A percentile compares a stretch with the other conserved stretches of the same genome.
Evolutionary conservation across 2,888 invertebrate species (phyloP).

Genomic region (Hyalella azteca): DNA sequence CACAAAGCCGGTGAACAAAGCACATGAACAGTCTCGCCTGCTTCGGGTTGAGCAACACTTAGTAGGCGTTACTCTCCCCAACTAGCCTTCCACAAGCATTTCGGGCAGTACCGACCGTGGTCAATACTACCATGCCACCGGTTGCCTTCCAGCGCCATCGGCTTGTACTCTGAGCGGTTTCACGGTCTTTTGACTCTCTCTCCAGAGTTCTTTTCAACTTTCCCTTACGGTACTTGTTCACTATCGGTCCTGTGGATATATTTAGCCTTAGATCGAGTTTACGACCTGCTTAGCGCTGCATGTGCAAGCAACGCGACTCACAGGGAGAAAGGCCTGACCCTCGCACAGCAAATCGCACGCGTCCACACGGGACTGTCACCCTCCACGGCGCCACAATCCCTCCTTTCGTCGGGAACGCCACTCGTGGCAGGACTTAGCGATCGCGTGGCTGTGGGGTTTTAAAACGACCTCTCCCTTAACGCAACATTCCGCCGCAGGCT

Average conservation of each 20-base stretch:
- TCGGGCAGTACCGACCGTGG: background rate
- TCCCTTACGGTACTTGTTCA: too few relatives aligned
- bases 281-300: slow-evolving; percentile 37
- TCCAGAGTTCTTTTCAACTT: too few relatives aligned
- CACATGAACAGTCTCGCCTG: background rate
- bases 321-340: slow-evolving; percentile 2
- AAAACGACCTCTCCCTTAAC: background rate
- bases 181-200: slow-evolving; percentile 37
- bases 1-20: background rate
- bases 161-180: slow-evolving; percentile 36
- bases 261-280: slow-evolving; percentile 36
- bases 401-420: slow-evolving; percentile 1
- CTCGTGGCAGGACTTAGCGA: slow-evolving; percentile 24
- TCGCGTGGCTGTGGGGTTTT: slow-evolving; percentile 10
- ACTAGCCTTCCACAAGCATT: background rate
- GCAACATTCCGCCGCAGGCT: too few relatives aligned
- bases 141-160: slow-evolving; percentile 26
- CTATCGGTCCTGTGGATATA: too few relatives aligned
- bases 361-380: background rate
- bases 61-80: background rate
- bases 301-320: slow-evolving; percentile 32
- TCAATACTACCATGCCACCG: background rate
- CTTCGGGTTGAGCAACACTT: background rate
- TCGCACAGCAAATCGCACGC: background rate
- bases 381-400: slow-evolving; percentile 32